phyloP scores from a whole-genome alignment of 2,113 vertebrate genomes.

The Xiphophorus maculatus region DNA sequence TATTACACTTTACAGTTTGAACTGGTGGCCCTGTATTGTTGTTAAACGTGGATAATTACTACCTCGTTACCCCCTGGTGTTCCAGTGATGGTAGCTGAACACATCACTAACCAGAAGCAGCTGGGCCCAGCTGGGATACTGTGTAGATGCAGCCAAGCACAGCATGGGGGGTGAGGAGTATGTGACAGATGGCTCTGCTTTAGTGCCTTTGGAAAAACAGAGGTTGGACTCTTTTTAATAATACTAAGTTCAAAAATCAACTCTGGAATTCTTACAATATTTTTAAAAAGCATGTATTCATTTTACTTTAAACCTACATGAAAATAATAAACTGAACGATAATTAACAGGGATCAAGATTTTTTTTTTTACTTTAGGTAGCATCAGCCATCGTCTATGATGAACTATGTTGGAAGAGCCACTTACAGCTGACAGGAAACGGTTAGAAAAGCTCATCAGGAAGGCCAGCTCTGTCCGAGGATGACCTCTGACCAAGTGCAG shows the following conservation, averaged over 20 bases:
- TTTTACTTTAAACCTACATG: too few species aligned
- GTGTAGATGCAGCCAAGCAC: constrained; percentile 1
- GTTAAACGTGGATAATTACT: constrained; percentile 61
- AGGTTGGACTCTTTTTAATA: not conserved
- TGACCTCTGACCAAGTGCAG: too few species aligned
- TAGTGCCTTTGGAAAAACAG: not conserved
- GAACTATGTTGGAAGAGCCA: too few species aligned
- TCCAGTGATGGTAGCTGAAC: constrained; percentile 43
- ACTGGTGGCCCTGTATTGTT: constrained; percentile 64
- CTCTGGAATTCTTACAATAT: not conserved
- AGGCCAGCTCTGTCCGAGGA: too few species aligned
- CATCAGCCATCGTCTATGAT: too few species aligned
- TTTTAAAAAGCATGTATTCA: too few species aligned
- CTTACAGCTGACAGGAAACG: too few species aligned
- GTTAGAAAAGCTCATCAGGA: too few species aligned
- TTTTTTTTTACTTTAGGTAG: too few species aligned
- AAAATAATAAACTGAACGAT: too few species aligned
- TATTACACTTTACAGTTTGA: constrained; percentile 62
- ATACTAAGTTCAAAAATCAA: not conserved
- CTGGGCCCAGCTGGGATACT: constrained; percentile 29
- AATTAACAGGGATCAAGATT: too few species aligned
- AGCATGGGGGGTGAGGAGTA: not conserved
- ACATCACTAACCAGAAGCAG: constrained; percentile 59
- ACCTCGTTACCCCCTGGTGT: constrained; percentile 40
- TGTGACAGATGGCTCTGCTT: not conserved